Evolutionary conservation across 2,113 vertebrate species (phyloP), one percentile per base, ranked within the genome.

Genomic region (Tragulus kanchil): DNA sequence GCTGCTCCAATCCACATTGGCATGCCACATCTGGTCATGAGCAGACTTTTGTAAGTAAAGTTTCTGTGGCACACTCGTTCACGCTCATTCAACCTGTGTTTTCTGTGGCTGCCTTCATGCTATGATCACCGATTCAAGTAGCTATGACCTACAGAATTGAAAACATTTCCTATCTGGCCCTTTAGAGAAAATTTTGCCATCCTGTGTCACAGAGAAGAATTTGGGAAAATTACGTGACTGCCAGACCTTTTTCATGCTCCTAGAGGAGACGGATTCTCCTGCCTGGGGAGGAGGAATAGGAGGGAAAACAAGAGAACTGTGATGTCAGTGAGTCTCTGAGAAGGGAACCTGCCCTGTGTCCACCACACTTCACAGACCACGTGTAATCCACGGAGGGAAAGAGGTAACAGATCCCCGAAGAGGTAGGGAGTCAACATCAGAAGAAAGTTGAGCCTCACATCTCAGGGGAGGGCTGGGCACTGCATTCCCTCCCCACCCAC

Each of bases 111-210:
- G 25, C 19, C 42, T 48, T 28, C 28, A 31, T 5, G 25, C 25
- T 7, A 0, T 0, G 0, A 3, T 3, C 56, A 25, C 31, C n/a
- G 28, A 9, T 14, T 16, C 0, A 7, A 5, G 8, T 2, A 26
- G 5, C 7, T 52, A 16, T 2, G 21, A 6, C 1, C 69, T 1
- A 45, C 69, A 1, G 77, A 71, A 13, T 65, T 31, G 26, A 54
- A 61, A 78, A 78, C 28, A 1, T 31, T 54, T 19, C 19, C 26
- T 54, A 31, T 54, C 75, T 54, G 50, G 26, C 26, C 48, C 75
- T 78, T 78, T 19, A 54, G 75, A 78, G 48, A 54, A 31, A 71
- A 71, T 1, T 1, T 3, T 17, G 45, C 26, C 48, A 79, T 42
- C 56, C 36, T 50, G 42, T 19, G n/a, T 65, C 25, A 10, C 10